Evolutionary conservation across 2,113 vertebrate genomes (phyloP).

Genomic region (Gnathonemus longibarbis): DNA sequence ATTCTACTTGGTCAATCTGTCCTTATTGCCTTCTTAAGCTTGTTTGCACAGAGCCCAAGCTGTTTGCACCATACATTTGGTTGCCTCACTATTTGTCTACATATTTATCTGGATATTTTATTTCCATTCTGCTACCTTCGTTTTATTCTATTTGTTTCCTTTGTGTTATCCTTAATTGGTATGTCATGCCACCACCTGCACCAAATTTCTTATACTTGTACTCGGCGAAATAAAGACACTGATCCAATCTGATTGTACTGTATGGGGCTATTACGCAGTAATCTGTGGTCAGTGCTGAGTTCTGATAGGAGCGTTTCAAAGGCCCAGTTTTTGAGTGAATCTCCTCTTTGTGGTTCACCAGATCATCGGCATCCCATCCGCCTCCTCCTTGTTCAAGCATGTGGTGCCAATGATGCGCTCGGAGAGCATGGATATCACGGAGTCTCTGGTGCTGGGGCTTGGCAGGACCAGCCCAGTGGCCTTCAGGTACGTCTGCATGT

Average conservation of each 20-base stretch:
- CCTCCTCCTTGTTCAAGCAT: constrained; percentile 95
- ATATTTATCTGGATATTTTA: background rate
- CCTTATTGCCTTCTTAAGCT: background rate
- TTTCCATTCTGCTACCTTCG: background rate
- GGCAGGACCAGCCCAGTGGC: constrained; percentile 97
- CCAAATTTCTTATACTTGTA: background rate
- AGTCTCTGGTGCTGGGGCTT: constrained; percentile 97
- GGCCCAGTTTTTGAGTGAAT: background rate
- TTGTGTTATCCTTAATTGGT: background rate
- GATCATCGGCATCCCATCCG: constrained; percentile 93
- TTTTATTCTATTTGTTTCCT: background rate
- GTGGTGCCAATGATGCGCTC: constrained; percentile 99
- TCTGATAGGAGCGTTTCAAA: background rate
- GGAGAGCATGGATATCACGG: constrained; percentile 98
- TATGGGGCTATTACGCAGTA: background rate
- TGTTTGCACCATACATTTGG: background rate
- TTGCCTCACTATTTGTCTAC: background rate
- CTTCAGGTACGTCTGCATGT: constrained; percentile 72
- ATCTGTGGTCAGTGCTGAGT: background rate
- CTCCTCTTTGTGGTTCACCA: constrained; percentile 40
- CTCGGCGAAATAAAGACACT: background rate
- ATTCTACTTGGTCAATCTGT: background rate
- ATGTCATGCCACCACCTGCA: background rate
- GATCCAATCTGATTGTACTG: background rate
- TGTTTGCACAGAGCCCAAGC: background rate